Evolutionary conservation across 2,888 invertebrate genomes (phyloP), one percentile per base, ranked within the genome.

Genomic region (Lasioglossum morio): DNA sequence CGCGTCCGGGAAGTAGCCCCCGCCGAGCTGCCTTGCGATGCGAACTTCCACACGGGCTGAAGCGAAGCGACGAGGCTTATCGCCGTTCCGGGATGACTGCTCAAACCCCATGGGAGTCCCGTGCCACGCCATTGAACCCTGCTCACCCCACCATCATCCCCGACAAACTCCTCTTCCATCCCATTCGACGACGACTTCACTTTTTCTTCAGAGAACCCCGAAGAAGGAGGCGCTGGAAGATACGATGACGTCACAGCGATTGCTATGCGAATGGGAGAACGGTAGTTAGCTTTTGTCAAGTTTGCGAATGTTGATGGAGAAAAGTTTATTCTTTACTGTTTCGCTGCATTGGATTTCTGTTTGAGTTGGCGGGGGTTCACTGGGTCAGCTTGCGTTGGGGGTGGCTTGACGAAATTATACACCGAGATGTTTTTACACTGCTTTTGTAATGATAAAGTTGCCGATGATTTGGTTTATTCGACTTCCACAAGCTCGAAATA

Each of bases 51-150:
- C 73, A 46, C 60, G 72, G 79, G 82, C 72, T 81, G 86, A 81
- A 79, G 83, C 82, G 48, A 80, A 23, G 66, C 66, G 66, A 66
- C 82, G 81, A 81, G 79, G 60, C 87, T 91, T 89, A 90, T 90
- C 90, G 72, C 72, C 63, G 48, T 88, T 78, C 81, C 91, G 85
- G 81, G 82, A 83, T 82, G 80, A 86, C 77, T 78, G 82, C 84
- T 86, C 86, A 74, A 89, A 82, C 78, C 83, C 73, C 72, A 69
- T 37, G 23, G 43, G 37, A 53, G 43, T 57, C 82, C 77, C 88
- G 84, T 79, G 84, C 82, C 73, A 14, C 63, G 46, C n/a, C 19
- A 14, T 63, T 34, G 70, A 69, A 69, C 27, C 30, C 5, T 23
- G 27, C 27, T 30, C 53, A 53, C 23, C 23, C 53, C 53, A 19